Base-by-base conservation (phyloP, 2,888 invertebrate genomes). In the Bombylius major region DNA sequence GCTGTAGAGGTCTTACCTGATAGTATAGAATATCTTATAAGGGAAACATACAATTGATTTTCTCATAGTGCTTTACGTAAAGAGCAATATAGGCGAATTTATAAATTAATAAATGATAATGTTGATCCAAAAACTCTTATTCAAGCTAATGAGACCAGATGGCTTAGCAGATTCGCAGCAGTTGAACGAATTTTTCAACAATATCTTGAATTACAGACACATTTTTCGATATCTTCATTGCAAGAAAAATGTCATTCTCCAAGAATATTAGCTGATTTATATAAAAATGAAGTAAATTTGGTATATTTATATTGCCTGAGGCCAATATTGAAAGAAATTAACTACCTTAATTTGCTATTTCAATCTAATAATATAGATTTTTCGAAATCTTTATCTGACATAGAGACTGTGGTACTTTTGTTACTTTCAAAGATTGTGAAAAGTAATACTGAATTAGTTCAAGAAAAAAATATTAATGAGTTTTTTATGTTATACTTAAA, bases 171-270 rank as follows among this genome's bases (percentile, higher is more conserved):
- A 50, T 36, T 4, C n/a, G 11, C 14, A 39, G 47, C 47, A 12
- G 42, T 53, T n/a, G 36, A 23, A 12, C 14, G 39, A 5, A 42
- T 53, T 39, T 42, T 53, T 2, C 23, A 33, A 1, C 36, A 47
- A 5, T 53, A 8, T 46, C 13, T 53, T 12, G 47, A 53, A 32
- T 36, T 53, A 13, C n/a, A 36, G 23, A 53, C 39, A 9, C 14
- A 39, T 23, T 53, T 53, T 39, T 33, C 33, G 12, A 53, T 47
- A 6, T 34, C 5, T 36, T 7, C n/a, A 13, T 32, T 49, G n/a
- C 8, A 13, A 13, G 49, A 64, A 13, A 60, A 60, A 57, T 62
- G 48, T 13, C 39, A 53, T 47, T 31, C 53, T 23, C 42, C 48
- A 31, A 12, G 39, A 23, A 42, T 53, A 5, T 23, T 53, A 39